These are phyloP conservation scores for Lydus trimaculatus DNA, from an alignment of 2,888 invertebrate species.

Conservation along the genomic window DNA sequence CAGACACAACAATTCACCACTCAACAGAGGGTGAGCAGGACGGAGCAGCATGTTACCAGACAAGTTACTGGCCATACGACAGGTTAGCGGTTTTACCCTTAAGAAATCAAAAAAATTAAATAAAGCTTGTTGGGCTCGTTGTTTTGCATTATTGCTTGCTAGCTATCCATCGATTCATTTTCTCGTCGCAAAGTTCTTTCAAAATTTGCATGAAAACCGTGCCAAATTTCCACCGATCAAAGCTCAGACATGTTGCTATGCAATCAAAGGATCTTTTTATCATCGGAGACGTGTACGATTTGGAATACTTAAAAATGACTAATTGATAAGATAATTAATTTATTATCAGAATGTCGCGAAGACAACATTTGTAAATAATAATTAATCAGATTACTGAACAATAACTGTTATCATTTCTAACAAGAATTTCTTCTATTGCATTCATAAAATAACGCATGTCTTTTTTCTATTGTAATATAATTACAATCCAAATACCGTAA, in stretches of 20 bases:
- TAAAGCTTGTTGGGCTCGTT: slow-evolving; percentile 9
- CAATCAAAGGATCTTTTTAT: not conserved
- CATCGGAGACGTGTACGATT: too few species aligned
- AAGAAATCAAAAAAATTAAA: not conserved
- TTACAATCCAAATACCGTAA: slow-evolving; percentile 26
- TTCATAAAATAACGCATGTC: slow-evolving; percentile 18
- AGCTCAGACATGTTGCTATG: not conserved
- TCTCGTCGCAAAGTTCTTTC: slow-evolving; percentile 15
- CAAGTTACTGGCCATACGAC: slow-evolving; percentile 77
- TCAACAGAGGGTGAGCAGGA: slow-evolving; percentile 70
- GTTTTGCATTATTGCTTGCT: slow-evolving; percentile 25
- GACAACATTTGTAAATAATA: not conserved
- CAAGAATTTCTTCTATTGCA: not conserved
- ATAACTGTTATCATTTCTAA: not conserved
- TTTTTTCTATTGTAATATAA: slow-evolving; percentile 12
- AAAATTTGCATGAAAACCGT: slow-evolving; percentile 11
- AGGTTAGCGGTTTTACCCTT: slow-evolving; percentile 62
- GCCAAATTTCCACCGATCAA: not conserved
- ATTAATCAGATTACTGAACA: not conserved
- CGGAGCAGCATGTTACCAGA: slow-evolving; percentile 80
- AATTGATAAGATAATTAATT: not conserved
- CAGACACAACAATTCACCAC: slow-evolving; percentile 60
- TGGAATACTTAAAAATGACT: not conserved
- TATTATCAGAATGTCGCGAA: not conserved
- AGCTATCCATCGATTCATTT: slow-evolving; percentile 23